These are phyloP conservation scores for Dicrurus megarhynchus DNA, from an alignment of 2,113 vertebrate species.

Conservation along the genomic window DNA sequence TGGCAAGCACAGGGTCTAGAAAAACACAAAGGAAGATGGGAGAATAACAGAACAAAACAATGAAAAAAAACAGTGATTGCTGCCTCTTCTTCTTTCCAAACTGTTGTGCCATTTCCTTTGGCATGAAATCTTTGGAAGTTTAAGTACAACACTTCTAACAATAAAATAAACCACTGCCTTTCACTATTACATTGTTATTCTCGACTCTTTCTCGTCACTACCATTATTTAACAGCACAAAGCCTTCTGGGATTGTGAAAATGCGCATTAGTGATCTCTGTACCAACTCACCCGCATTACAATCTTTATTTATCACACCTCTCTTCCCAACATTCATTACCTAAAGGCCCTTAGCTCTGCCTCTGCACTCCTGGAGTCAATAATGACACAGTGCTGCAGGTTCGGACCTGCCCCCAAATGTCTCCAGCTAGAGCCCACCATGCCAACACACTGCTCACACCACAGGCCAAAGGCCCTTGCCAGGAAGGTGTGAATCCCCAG, in stretches of 20 bases:
- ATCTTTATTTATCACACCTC: not conserved
- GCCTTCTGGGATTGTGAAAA: not conserved
- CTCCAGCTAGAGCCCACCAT: rapidly evolving
- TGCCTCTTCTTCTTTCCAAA: not conserved
- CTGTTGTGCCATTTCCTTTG: not conserved
- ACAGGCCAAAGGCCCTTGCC: rapidly evolving
- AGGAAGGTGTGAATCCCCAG: not conserved
- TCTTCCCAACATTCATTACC: not conserved
- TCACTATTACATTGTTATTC: not conserved
- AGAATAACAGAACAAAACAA: not conserved
- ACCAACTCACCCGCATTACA: not conserved
- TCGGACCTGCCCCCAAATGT: not conserved
- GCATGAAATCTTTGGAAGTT: not conserved
- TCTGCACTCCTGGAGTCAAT: not conserved
- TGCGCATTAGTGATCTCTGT: not conserved
- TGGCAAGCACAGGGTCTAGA: not conserved
- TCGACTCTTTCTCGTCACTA: not conserved
- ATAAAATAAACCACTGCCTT: not conserved
- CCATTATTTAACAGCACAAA: not conserved
- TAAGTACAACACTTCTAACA: not conserved
- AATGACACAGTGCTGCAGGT: not conserved
- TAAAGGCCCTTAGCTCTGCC: not conserved
- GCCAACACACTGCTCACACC: rapidly evolving
- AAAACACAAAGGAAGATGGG: not conserved
- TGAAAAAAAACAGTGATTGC: not conserved